Evolutionary conservation across 2,888 invertebrate genomes (phyloP), one percentile per base, ranked within the genome.

Genomic region (Thymelicus acteon): DNA sequence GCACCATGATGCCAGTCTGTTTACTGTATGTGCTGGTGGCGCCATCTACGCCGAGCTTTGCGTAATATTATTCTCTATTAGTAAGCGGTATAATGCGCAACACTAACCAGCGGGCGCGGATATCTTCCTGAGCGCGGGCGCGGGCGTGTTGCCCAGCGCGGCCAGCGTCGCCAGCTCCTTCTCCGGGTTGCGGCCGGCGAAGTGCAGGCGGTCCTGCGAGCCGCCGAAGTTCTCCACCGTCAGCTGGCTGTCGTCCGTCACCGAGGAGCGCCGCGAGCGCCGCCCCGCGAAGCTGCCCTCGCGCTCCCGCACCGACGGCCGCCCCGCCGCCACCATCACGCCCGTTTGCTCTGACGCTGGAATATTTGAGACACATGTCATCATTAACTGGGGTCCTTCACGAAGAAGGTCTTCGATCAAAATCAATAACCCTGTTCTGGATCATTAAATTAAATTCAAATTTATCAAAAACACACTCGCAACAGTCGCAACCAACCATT

Each of bases 141-240:
- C 94, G 0, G 97, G 97, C 60, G 97, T 95, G 84, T 97, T 96
- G 90, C 97, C 97, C 77, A 98, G 87, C 24, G 74, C 67, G n/a
- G 87, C 83, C 75, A 95, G 73, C 0, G 93, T 94, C 2, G 94
- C 94, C 2, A 94, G 89, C 80, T 97, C 97, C 89, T 97, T 97
- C 88, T 98, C 98, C 0, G 97, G 97, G 90, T 97, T 97, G 72
- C 96, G 94, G 0, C 97, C 97, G 60, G 97, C 96, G 85, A 97
- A 97, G 91, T 97, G 97, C 78, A 98, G 88, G 79, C 98, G 96
- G 88, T 98, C 98, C 93, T 98, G 98, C 76, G 97, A 97, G 71
- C 98, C 98, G 61, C 98, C 98, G 88, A 98, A 98, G 92, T 98
- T 98, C 92, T 98, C 98, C 69, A 98, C 97, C 0, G 98, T 98